These are phyloP conservation scores for Hemaris fuciformis DNA, from an alignment of 2,888 invertebrate species.

Conservation along the genomic window DNA sequence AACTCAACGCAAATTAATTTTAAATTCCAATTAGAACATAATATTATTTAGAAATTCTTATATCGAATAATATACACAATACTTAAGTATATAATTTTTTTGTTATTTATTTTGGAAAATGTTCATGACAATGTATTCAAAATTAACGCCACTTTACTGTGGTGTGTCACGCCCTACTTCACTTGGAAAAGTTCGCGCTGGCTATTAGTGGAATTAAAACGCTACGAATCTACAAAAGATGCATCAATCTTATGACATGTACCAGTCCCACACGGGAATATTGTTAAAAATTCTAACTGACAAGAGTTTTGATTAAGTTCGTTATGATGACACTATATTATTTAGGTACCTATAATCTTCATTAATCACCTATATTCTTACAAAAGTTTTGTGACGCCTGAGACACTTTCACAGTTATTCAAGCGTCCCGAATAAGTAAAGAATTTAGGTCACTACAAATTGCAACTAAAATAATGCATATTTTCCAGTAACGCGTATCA, in stretches of 20 bases:
- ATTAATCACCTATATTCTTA: no score
- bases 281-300: not conserved
- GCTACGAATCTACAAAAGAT: conserved; percentile 65
- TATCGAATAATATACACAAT: no score
- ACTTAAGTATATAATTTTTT: no score
- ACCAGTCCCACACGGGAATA: conserved; percentile 22
- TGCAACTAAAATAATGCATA: not conserved
- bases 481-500: no score
- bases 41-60: not conserved
- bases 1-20: no score
- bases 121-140: conserved; percentile 33
- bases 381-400: no score
- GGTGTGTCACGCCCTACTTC: conserved; percentile 70
- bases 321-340: not conserved
- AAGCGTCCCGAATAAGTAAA: not conserved
- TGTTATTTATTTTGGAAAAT: conserved; percentile 1
- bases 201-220: conserved; percentile 80
- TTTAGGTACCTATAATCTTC: no score
- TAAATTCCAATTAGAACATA: no score
- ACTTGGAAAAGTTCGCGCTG: conserved; percentile 58
- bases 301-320: not conserved
- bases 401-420: no score
- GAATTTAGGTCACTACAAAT: not conserved
- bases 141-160: conserved; percentile 54
- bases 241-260: conserved; percentile 43